These are phyloP conservation scores for Malthinus seriepunctatus DNA, from an alignment of 2,888 invertebrate species.

Conservation along the genomic window DNA sequence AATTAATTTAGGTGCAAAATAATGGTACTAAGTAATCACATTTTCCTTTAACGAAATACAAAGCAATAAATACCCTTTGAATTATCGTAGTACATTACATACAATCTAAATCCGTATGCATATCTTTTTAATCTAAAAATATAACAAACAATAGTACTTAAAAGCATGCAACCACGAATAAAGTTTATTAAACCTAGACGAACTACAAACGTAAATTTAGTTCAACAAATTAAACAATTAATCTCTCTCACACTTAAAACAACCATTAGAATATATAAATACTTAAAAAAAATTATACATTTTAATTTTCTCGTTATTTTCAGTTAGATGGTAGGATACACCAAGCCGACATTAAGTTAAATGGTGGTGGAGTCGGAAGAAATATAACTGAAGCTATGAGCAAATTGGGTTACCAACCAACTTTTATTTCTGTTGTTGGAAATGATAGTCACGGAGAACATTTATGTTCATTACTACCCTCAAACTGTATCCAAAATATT, in stretches of 20 bases:
- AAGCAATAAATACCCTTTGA: not conserved
- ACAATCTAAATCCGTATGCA: not conserved
- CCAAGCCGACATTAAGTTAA: constrained; percentile 63
- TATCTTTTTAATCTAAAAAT: not conserved
- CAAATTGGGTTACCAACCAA: constrained; percentile 67
- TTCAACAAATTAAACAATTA: not conserved
- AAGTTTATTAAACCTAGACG: too few species aligned
- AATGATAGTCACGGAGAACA: constrained; percentile 63
- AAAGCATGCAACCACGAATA: too few species aligned
- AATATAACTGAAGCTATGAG: constrained; percentile 88
- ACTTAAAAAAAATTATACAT: not conserved
- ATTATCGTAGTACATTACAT: not conserved
- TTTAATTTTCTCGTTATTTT: constrained; percentile 38
- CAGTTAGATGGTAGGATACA: constrained; percentile 83
- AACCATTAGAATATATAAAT: not conserved
- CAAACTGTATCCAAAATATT: constrained; percentile 46
- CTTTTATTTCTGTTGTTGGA: constrained; percentile 79
- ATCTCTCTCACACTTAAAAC: not conserved
- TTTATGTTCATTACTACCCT: constrained; percentile 49
- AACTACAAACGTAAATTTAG: not conserved
- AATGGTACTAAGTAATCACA: too few species aligned
- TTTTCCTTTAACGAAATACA: too few species aligned
- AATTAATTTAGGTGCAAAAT: too few species aligned
- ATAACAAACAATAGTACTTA: too few species aligned
- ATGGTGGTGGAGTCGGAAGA: constrained; percentile 88